Evolutionary conservation across 1,140 invertebrate genomes (phyloP), one percentile per base, ranked within the genome.

Genomic region (Hyphantria cunea): DNA sequence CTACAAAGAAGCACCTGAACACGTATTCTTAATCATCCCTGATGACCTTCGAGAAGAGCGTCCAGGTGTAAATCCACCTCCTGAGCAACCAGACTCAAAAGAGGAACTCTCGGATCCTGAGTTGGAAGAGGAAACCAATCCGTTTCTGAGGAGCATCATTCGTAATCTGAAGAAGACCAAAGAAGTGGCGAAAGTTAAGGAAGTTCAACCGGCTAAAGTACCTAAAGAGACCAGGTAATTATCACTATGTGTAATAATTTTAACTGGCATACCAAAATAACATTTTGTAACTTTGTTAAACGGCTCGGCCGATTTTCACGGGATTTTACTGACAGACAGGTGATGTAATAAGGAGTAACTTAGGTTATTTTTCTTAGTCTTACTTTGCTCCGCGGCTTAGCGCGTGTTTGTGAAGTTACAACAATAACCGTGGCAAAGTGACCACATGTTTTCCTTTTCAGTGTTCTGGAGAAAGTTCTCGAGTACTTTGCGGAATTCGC

Each of bases 11-110:
- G 72, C 75, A 6, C 68, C 69, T 6, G 47, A 61, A 0, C 47
- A 72, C 47, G 68, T 83, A 4, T 81, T 68, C 52, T 55, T 80
- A 0, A 51, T 81, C 11, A 69, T 60, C 11, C 76, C 77, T 6
- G 65, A 76, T 3, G 72, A 82, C 48, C 61, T 82, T 13, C 55
- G 50, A 47, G 54, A 69, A 5, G 51, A 58, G n/a, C 39, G 31
- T 0, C n/a, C 37, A 25, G n/a, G n/a, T n/a, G 31, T n/a, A 41
- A 15, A 45, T 12, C 39, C 14, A 45, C n/a, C 8, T 10, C 17
- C 10, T 10, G 6, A 6, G 6, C 33, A 44, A 11, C n/a, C 13
- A 45, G 13, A 25, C 39, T n/a, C n/a, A n/a, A n/a, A n/a, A n/a
- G n/a, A n/a, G n/a, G 33, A 32, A 32, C 54, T n/a, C n/a, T 32